A percentile compares a stretch with the other conserved stretches of the same genome.
phyloP scores from a whole-genome alignment of 2,888 invertebrate species.

The Folsomia candida region DNA sequence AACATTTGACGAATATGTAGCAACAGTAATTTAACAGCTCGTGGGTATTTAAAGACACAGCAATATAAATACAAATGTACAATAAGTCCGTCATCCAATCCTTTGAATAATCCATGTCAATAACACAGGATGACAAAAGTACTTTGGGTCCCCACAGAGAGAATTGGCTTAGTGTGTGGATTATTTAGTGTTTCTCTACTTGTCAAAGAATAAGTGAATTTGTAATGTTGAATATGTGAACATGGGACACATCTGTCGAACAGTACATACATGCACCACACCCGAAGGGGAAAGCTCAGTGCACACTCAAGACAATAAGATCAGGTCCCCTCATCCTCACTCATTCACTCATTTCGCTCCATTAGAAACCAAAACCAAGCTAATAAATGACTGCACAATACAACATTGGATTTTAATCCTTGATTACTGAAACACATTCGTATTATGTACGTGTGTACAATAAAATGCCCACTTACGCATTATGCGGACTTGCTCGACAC shows the following conservation, averaged over 20 bases:
- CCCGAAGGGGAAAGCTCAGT: background rate
- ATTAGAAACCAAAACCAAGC: conserved; percentile 1
- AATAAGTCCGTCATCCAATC: background rate
- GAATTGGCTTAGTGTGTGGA: background rate
- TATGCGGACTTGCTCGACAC: no score
- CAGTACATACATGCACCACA: background rate
- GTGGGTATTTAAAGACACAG: no score
- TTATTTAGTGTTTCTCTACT: background rate
- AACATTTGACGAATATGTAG: no score
- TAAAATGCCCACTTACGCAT: background rate
- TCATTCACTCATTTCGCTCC: conserved; percentile 5
- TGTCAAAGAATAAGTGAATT: conserved; percentile 7
- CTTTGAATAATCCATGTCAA: background rate
- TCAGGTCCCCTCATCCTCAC: background rate
- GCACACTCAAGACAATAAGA: no score
- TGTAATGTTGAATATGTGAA: background rate
- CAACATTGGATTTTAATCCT: background rate
- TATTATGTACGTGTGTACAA: no score
- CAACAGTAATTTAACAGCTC: no score
- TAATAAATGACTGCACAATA: background rate
- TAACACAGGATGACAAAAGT: no score
- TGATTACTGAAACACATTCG: background rate
- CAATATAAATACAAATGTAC: no score
- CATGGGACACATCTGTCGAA: conserved; percentile 1
- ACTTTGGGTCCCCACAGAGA: background rate